Conservation (phyloP, 2,113 vertebrate species). For the Colius striatus region DNA sequence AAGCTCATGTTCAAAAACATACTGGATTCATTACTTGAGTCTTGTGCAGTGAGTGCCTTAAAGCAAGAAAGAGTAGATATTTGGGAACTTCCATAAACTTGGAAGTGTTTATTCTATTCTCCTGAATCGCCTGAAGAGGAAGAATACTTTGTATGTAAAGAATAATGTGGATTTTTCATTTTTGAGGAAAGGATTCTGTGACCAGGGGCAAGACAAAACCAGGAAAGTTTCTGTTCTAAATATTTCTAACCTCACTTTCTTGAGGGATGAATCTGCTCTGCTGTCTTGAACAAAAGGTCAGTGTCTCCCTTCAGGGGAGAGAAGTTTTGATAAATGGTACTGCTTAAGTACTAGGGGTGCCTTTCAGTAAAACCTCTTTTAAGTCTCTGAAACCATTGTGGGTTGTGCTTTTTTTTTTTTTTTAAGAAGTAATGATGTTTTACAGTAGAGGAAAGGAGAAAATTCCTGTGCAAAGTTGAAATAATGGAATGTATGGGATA, state of each 20-base stretch:
- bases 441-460: not conserved
- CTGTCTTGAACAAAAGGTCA: conserved; percentile 14
- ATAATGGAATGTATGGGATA: not conserved
- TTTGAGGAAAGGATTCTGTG: not conserved
- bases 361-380: not conserved
- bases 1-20: not conserved
- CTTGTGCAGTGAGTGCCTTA: not conserved
- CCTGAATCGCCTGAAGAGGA: not conserved
- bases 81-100: not conserved
- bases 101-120: not conserved
- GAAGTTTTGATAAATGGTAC: not conserved
- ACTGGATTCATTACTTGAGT: not conserved
- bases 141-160: not conserved
- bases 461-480: not conserved
- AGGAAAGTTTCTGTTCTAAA: not conserved
- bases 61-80: not conserved
- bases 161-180: not conserved
- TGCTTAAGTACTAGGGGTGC: not conserved
- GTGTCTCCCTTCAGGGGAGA: not conserved
- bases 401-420: not conserved
- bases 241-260: not conserved
- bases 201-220: not conserved
- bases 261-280: not conserved
- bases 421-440: not conserved
- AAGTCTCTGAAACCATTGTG: not conserved